phyloP scores from a whole-genome alignment of 1,140 invertebrate species.

The Archivesica marissinica region DNA sequence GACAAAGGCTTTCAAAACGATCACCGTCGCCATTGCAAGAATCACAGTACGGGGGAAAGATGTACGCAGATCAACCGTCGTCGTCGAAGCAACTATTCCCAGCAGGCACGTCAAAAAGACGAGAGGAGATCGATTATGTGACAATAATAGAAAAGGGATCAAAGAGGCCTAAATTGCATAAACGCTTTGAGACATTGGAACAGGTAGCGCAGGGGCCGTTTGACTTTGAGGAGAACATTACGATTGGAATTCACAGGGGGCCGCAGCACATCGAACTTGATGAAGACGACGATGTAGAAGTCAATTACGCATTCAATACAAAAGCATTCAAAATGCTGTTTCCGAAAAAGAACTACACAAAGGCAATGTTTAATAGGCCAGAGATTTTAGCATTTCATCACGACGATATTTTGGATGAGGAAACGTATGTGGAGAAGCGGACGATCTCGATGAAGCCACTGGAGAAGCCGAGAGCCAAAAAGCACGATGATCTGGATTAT shows the following conservation, averaged over 20 bases:
- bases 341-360: constrained; percentile 71
- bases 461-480: constrained; percentile 25
- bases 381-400: constrained; percentile 76
- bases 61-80: constrained; percentile 20
- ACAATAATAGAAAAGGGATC: constrained; percentile 37
- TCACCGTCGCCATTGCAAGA: constrained; percentile 11
- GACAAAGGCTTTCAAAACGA: not conserved
- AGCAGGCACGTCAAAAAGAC: not conserved
- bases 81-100: constrained; percentile 57
- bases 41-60: not conserved
- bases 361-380: constrained; percentile 79
- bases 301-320: constrained; percentile 68
- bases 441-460: constrained; percentile 65
- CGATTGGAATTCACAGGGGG: constrained; percentile 70
- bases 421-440: constrained; percentile 75
- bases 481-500: constrained; percentile 32
- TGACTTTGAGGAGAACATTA: constrained; percentile 70
- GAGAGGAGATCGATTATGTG: constrained; percentile 40
- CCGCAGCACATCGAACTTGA: constrained; percentile 52
- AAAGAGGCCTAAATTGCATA: constrained; percentile 12
- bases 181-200: constrained; percentile 62
- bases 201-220: constrained; percentile 54
- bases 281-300: constrained; percentile 42
- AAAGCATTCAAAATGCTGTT: constrained; percentile 70
- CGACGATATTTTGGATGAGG: constrained; percentile 74